A percentile compares a stretch with the other conserved stretches of the same genome.
Conservation (phyloP, 2,113 vertebrate species). For the Phyllostomus hastatus region DNA sequence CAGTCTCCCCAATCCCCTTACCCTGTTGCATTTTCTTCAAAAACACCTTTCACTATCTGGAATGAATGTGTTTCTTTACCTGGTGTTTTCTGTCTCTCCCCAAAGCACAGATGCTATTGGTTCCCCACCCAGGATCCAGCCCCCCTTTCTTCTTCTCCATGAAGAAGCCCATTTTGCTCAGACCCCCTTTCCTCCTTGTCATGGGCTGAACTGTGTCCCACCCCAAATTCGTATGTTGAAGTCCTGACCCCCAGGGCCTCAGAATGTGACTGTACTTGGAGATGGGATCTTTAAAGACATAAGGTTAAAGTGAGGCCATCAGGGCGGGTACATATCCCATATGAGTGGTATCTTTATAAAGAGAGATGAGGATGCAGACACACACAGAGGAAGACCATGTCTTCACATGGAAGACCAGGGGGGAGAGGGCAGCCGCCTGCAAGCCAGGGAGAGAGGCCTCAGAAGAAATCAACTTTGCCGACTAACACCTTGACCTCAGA, state of each 20-base stretch:
- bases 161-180: not conserved
- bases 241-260: not conserved
- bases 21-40: not conserved
- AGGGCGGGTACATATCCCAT: not conserved
- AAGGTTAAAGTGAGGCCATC: not conserved
- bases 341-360: not conserved
- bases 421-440: not conserved
- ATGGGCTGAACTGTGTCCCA: not conserved
- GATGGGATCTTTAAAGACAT: not conserved
- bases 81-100: not conserved
- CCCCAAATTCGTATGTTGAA: not conserved
- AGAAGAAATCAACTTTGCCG: not conserved
- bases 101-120: not conserved
- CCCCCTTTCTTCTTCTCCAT: not conserved
- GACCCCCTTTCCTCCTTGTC: not conserved
- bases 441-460: not conserved
- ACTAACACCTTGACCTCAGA: not conserved
- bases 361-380: not conserved
- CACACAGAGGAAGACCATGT: not conserved
- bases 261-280: not conserved
- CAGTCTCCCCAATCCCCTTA: not conserved
- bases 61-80: not conserved
- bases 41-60: not conserved
- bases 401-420: too few species aligned
- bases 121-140: not conserved